Conservation (phyloP, 2,888 invertebrate species). For the Scaptomyza flava region DNA sequence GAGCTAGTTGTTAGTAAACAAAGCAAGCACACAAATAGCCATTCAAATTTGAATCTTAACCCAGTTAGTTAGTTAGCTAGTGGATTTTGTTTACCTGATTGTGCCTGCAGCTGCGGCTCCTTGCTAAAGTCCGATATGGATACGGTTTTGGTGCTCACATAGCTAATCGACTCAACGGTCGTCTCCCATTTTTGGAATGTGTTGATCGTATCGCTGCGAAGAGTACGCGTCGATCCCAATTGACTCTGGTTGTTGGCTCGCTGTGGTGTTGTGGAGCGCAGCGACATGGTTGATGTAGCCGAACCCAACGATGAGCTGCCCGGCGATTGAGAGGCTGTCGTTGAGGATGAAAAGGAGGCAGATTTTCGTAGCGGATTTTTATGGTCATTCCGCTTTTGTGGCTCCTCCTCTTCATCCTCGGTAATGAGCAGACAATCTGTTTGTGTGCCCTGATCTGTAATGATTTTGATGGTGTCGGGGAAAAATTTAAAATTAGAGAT, state of each 20-base stretch:
- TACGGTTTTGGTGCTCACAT: slow-evolving; percentile 82
- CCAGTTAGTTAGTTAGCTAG: slow-evolving; percentile 12
- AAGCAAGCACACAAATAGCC: slow-evolving; percentile 22
- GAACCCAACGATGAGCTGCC: slow-evolving; percentile 74
- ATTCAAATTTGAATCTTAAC: slow-evolving; percentile 22
- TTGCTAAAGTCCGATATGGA: slow-evolving; percentile 71
- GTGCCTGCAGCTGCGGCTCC: slow-evolving; percentile 62
- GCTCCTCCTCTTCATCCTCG: slow-evolving; percentile 60
- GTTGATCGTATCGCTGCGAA: slow-evolving; percentile 82
- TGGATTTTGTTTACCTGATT: slow-evolving; percentile 55
- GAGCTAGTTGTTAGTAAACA: slow-evolving; percentile 50
- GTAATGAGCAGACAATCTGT: slow-evolving; percentile 77
- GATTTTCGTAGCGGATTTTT: slow-evolving; percentile 75
- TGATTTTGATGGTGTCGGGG: neutral
- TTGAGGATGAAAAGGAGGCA: slow-evolving; percentile 77
- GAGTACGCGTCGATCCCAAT: slow-evolving; percentile 56
- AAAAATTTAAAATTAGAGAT: slow-evolving; percentile 11
- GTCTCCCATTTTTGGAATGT: slow-evolving; percentile 84
- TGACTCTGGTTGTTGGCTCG: slow-evolving; percentile 27
- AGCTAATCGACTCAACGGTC: slow-evolving; percentile 83
- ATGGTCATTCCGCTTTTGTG: slow-evolving; percentile 17
- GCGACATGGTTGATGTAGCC: slow-evolving; percentile 74
- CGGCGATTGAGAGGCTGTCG: slow-evolving; percentile 61
- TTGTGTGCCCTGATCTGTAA: slow-evolving; percentile 80
- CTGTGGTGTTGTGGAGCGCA: slow-evolving; percentile 71